Percentiles rank a stretch among this genome's conserved stretches.
Evolutionary conservation across 2,113 vertebrate species (phyloP).

Genomic region (Alethe diademata): DNA sequence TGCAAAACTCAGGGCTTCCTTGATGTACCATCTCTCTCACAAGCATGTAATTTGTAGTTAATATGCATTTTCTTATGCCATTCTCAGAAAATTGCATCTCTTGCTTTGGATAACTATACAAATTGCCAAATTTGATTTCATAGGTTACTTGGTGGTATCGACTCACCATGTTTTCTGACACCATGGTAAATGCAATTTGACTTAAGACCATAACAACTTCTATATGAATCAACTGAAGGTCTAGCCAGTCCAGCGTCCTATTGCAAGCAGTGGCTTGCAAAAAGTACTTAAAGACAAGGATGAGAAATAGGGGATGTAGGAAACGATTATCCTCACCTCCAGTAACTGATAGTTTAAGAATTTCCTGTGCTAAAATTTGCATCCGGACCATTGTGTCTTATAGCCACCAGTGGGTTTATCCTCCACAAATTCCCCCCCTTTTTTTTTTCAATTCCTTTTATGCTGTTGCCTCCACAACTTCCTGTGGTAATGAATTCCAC

Average conservation of each 20-base stretch:
- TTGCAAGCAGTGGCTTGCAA: neutral
- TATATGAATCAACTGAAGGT: fast-evolving
- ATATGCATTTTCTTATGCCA: neutral
- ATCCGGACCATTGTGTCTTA: conserved; percentile 11
- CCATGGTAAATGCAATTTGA: neutral
- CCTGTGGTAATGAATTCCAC: conserved; percentile 23
- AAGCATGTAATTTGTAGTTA: neutral
- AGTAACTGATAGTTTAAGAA: conserved; percentile 23
- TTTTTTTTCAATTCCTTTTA: neutral
- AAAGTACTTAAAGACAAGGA: neutral
- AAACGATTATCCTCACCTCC: neutral
- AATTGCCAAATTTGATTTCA: neutral
- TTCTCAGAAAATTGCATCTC: neutral
- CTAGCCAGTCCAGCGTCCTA: neutral
- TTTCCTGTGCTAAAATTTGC: conserved; percentile 17
- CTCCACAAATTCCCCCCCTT: neutral
- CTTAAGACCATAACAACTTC: neutral
- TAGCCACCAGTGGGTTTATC: neutral
- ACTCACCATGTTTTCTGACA: neutral
- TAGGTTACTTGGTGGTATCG: fast-evolving
- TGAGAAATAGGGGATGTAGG: neutral
- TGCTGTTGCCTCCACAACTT: neutral
- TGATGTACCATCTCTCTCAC: neutral
- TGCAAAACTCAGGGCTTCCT: neutral
- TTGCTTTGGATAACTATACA: neutral